Percentiles rank a stretch among this genome's conserved stretches.
These are phyloP conservation scores for Chlorospingus semifuscus DNA, from an alignment of 2,797 vertebrate species.

Conservation along the genomic window DNA sequence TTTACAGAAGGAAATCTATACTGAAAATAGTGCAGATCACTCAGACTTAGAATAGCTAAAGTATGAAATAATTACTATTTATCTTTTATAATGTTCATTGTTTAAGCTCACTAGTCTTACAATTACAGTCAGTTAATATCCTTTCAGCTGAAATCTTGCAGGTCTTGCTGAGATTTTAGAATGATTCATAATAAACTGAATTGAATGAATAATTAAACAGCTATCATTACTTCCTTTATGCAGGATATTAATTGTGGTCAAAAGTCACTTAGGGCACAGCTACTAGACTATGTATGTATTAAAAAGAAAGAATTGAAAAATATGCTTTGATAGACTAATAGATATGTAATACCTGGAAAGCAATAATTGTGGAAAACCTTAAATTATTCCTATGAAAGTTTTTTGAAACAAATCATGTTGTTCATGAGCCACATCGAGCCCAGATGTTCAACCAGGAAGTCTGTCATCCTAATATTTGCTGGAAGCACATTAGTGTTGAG, in stretches of 20 bases:
- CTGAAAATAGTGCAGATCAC: rapidly evolving
- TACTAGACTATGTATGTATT: background rate
- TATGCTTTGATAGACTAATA: background rate
- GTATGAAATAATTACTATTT: background rate
- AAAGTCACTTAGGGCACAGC: background rate
- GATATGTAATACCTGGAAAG: background rate
- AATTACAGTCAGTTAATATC: background rate
- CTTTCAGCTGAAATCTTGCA: background rate
- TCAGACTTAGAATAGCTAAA: background rate
- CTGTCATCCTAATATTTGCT: background rate
- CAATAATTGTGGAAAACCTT: background rate
- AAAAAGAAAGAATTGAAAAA: background rate
- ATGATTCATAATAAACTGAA: background rate
- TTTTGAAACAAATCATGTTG: background rate
- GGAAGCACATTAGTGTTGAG: background rate
- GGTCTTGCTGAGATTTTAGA: background rate
- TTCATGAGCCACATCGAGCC: background rate
- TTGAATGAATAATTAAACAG: background rate
- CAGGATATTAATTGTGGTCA: background rate
- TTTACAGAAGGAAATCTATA: background rate
- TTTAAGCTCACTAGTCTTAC: background rate
- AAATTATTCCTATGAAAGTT: background rate
- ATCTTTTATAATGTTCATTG: background rate
- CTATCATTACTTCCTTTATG: background rate
- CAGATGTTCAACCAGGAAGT: background rate